These are phyloP conservation scores for Labeo calbasu DNA, from an alignment of 2,797 vertebrate genomes.

Conservation along the genomic window DNA sequence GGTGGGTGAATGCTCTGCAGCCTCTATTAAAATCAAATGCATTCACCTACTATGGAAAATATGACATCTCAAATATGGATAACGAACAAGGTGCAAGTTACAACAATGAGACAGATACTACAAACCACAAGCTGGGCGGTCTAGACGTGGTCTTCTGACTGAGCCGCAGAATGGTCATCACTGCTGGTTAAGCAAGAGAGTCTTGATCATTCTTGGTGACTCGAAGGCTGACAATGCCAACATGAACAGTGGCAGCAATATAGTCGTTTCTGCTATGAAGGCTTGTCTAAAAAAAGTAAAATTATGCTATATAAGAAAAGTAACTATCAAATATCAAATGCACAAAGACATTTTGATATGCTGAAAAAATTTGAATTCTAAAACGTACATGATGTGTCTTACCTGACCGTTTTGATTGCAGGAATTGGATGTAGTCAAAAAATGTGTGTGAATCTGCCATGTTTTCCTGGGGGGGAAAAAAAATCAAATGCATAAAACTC, in stretches of 20 bases:
- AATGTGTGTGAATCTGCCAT: neutral
- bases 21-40: slow-evolving; percentile 5
- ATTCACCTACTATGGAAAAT: neutral
- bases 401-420: neutral
- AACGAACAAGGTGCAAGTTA: neutral
- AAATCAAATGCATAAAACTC: neutral
- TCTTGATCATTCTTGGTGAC: neutral
- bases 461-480: neutral
- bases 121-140: neutral
- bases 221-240: neutral
- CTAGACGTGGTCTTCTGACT: neutral
- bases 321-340: neutral
- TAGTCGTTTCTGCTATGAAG: neutral
- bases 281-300: neutral
- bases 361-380: neutral
- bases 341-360: neutral
- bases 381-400: neutral
- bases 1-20: neutral
- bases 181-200: neutral
- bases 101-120: neutral
- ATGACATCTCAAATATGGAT: neutral
- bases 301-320: too few species aligned
- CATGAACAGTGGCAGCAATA: neutral
- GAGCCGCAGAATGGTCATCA: neutral
- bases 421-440: neutral